Evolutionary conservation across 2,888 invertebrate species (phyloP).

Genomic region (Eugnorisma glareosa): DNA sequence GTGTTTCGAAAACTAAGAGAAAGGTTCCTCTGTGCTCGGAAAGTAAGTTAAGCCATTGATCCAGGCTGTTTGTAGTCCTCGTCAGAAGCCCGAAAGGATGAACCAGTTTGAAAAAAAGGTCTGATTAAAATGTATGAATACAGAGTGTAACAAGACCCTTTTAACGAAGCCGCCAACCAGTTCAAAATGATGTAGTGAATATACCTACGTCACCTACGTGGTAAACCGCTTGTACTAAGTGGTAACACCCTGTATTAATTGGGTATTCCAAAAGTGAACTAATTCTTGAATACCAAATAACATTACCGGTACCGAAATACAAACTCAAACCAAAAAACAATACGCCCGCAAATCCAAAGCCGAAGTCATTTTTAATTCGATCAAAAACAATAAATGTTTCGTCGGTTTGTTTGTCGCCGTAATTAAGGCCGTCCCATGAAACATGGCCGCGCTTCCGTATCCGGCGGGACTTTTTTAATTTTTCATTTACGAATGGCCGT

Average conservation of each 20-base stretch:
- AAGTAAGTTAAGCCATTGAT: neutral
- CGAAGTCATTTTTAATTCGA: constrained; percentile 65
- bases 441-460: constrained; percentile 84
- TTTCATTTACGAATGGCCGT: constrained; percentile 85
- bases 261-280: neutral
- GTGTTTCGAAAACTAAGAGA: neutral
- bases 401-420: constrained; percentile 78
- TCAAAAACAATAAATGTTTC: constrained; percentile 70
- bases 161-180: too few relatives aligned
- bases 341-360: constrained; percentile 17
- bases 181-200: too few relatives aligned
- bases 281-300: neutral
- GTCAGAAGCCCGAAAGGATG: neutral
- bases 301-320: neutral
- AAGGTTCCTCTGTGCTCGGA: neutral
- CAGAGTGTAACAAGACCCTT: too few relatives aligned
- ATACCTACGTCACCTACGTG: too few relatives aligned
- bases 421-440: constrained; percentile 84
- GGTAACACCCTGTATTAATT: neutral
- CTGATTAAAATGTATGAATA: too few relatives aligned
- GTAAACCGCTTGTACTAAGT: too few relatives aligned
- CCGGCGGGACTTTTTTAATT: constrained; percentile 85
- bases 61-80: neutral
- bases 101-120: neutral
- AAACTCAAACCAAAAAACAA: constrained; percentile 31